Percentiles rank a stretch among this genome's conserved stretches.
These are phyloP conservation scores for Idris sp. DNA, from an alignment of 1,140 invertebrate genomes.

Conservation along the genomic window DNA sequence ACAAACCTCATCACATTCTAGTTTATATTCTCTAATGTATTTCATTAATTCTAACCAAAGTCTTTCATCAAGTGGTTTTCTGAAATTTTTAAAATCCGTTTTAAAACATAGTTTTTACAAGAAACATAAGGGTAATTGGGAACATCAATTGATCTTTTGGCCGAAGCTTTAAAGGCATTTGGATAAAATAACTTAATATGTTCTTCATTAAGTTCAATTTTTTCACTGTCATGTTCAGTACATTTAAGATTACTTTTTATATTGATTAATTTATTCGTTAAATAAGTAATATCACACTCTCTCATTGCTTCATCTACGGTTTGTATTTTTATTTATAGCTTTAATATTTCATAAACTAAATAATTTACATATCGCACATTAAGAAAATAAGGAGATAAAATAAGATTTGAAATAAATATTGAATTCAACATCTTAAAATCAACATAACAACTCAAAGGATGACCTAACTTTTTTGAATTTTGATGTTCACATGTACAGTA, in stretches of 20 bases:
- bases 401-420: not conserved
- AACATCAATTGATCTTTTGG: no score
- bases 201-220: slow-evolving; percentile 2
- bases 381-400: slow-evolving; percentile 1
- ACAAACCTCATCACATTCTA: no score
- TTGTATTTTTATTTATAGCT: not conserved
- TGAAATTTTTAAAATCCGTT: no score
- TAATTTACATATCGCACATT: not conserved
- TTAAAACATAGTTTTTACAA: no score
- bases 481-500: not conserved
- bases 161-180: slow-evolving; percentile 1
- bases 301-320: not conserved
- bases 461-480: not conserved
- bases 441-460: slow-evolving; percentile 1
- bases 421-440: not conserved
- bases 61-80: no score
- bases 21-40: no score
- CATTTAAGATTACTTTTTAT: not conserved
- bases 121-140: no score
- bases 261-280: not conserved
- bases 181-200: not conserved
- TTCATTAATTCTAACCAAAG: no score
- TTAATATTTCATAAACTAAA: not conserved
- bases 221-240: not conserved
- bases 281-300: not conserved